These are phyloP conservation scores for Platygyra sinensis DNA, from an alignment of 64 coral and sea anemone genomes.

Conservation along the genomic window DNA sequence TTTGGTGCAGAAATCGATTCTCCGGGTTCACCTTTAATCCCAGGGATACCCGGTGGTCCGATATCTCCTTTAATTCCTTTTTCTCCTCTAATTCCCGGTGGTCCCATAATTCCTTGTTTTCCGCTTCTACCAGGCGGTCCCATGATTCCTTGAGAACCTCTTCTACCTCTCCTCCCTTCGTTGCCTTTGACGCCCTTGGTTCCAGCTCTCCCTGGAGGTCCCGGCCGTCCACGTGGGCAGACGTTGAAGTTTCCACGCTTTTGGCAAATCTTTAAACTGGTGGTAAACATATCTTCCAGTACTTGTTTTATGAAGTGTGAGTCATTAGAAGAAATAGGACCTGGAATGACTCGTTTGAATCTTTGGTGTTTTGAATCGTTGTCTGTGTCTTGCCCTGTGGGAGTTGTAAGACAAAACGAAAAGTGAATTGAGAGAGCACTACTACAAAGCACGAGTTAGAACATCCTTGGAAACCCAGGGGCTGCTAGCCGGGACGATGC, in stretches of 20 bases:
- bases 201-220: conserved; percentile 8
- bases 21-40: neutral
- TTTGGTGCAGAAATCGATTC: neutral
- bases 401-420: too few species aligned
- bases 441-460: too few species aligned
- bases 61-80: neutral
- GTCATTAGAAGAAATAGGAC: neutral
- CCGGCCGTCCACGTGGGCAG: neutral
- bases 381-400: too few species aligned
- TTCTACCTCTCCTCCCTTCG: neutral
- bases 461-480: too few species aligned
- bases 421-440: too few species aligned
- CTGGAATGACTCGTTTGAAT: too few species aligned
- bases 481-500: too few species aligned
- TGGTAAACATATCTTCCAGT: neutral
- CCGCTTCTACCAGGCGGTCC: too few species aligned
- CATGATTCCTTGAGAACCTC: neutral
- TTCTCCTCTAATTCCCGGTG: neutral
- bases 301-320: neutral
- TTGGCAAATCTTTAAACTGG: neutral
- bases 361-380: too few species aligned
- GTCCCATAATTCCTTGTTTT: neutral
- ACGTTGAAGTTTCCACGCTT: neutral
- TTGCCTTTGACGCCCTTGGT: neutral
- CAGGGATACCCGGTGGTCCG: neutral